Evolutionary conservation across 2,113 vertebrate genomes (phyloP), one percentile per base, ranked within the genome.

Genomic region (Microcebus lehilahytsara): DNA sequence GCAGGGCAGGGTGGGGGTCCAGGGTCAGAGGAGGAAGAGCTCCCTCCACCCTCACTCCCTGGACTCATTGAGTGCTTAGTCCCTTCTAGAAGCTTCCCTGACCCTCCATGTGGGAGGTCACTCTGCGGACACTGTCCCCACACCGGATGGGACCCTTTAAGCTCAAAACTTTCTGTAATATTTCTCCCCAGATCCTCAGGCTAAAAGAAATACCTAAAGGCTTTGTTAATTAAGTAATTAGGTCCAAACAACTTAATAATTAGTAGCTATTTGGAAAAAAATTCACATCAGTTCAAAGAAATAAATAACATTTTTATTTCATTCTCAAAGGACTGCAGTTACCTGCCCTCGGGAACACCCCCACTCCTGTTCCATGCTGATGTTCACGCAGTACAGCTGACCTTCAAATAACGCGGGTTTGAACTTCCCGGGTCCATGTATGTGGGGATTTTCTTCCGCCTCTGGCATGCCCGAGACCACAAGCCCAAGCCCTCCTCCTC

Each of bases 201-300:
- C 71, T 40, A 74, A 56, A 79, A 79, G 49, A 79, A 60, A 66
- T 27, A 32, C 25, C 51, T 62, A 23, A 49, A 2, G 1, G 56
- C 62, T 84, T 22, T 79, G 62, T 80, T 62, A 56, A 81, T 64
- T 74, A 40, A 87, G 69, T 37, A 22, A 53, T 85, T 69, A n/a
- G 32, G 23, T 51, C 37, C 67, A 56, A 77, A 85, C 6, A 23
- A 40, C 5, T 20, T 42, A 69, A 40, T 51, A n/a, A n/a, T 60
- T 51, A 37, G 80, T 22, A 69, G 22, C 40, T 71, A n/a, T 34
- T 37, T 37, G 49, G 12, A 85, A 77, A 94, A 25, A 23, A 81
- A 51, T 32, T 56, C 34, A 75, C 40, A 9, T 27, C 53, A 60
- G 25, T 89, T 30, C 51, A 96, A 95, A 79, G 67, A 86, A 69